Conservation (phyloP, 2,113 vertebrate genomes). For the Orthonyx spaldingii region DNA sequence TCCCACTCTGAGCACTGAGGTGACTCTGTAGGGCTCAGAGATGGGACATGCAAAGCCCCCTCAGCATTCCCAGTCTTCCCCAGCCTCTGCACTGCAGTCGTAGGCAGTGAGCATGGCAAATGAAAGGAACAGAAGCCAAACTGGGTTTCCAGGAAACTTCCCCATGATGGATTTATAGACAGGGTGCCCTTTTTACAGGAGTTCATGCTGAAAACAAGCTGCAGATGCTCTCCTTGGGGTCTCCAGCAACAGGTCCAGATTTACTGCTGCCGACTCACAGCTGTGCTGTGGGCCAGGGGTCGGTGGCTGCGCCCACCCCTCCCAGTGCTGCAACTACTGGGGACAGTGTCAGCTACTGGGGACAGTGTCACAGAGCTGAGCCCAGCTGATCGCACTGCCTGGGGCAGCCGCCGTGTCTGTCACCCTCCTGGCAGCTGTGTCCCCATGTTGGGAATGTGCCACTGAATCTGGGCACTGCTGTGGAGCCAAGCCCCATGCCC, state of each 20-base stretch:
- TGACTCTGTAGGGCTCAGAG: neutral
- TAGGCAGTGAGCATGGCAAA: neutral
- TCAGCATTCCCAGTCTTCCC: neutral
- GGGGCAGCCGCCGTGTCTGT: neutral
- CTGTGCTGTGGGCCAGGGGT: neutral
- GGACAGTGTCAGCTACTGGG: neutral
- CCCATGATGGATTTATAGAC: conserved; percentile 52
- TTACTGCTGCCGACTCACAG: neutral
- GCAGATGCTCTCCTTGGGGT: conserved; percentile 52
- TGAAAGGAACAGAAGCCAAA: neutral
- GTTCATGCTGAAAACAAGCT: conserved; percentile 54
- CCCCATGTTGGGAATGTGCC: accelerated
- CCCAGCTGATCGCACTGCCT: accelerated
- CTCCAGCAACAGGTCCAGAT: neutral
- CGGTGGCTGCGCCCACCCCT: neutral
- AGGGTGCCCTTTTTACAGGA: conserved; percentile 53
- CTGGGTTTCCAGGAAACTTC: conserved; percentile 41
- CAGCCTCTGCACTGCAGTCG: neutral
- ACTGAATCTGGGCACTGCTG: accelerated
- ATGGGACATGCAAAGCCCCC: accelerated
- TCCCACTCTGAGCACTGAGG: neutral
- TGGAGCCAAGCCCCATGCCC: neutral
- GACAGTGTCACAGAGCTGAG: accelerated
- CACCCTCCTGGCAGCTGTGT: accelerated
- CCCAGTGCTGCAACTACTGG: neutral